Evolutionary conservation across 1,140 invertebrate species (phyloP).

Genomic region (Caenorhabditis latens): DNA sequence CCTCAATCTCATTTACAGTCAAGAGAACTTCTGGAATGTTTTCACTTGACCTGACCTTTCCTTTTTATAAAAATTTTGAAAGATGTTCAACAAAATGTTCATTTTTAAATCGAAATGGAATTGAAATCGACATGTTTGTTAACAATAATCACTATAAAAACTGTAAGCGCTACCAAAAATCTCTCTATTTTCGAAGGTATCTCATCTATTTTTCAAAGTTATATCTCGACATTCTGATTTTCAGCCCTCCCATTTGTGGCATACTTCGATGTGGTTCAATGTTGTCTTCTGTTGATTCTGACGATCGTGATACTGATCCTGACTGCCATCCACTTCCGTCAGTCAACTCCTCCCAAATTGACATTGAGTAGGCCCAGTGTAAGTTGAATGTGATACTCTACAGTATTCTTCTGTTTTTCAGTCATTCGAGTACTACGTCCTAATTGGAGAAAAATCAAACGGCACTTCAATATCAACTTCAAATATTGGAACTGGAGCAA

Average conservation of each 20-base stretch:
- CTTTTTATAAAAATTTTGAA: not conserved
- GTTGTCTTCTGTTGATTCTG: not conserved
- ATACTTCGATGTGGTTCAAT: slow-evolving; percentile 8
- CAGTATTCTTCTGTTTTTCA: not conserved
- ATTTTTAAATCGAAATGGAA: not conserved
- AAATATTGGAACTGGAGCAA: not conserved
- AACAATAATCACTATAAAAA: not conserved
- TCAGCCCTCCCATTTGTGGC: not conserved
- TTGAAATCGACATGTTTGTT: not conserved
- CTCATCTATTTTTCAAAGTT: not conserved
- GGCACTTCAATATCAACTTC: not conserved
- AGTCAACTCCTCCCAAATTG: not conserved
- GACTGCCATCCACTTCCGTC: not conserved
- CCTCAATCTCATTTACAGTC: too few relatives aligned
- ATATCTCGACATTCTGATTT: not conserved
- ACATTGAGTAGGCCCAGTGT: slow-evolving; percentile 6
- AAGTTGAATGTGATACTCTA: not conserved
- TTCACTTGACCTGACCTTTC: not conserved
- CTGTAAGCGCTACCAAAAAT: not conserved
- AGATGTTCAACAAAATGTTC: not conserved
- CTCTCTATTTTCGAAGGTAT: slow-evolving; percentile 7
- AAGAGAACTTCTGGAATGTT: too few relatives aligned
- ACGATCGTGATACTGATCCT: not conserved
- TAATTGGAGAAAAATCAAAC: not conserved
- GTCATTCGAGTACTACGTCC: not conserved